A percentile compares a stretch with the other conserved stretches of the same genome.
Evolutionary conservation across 2,888 invertebrate species (phyloP).

Genomic region (Phytoseiulus persimilis): DNA sequence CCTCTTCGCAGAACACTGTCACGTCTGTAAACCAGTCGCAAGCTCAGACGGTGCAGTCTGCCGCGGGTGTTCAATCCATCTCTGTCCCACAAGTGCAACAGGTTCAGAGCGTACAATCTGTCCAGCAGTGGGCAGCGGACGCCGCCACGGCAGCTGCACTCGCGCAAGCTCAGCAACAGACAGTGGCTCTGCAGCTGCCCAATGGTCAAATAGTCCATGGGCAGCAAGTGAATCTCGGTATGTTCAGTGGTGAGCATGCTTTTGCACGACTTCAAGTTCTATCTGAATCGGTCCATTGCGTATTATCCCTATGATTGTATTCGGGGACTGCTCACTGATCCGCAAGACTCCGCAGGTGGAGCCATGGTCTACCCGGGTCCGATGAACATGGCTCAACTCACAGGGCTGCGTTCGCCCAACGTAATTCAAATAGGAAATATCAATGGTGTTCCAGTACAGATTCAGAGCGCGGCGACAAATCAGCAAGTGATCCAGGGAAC

Average conservation of each 20-base stretch:
- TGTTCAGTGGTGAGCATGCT: constrained; percentile 42
- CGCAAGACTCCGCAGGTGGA: neutral
- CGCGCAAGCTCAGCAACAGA: constrained; percentile 42
- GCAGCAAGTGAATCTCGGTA: constrained; percentile 45
- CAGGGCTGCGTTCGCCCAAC: constrained; percentile 45
- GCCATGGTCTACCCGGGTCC: constrained; percentile 22
- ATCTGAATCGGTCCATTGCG: constrained; percentile 42
- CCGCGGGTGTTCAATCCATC: constrained; percentile 35
- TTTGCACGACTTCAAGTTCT: constrained; percentile 45
- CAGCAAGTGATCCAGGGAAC: constrained; percentile 44
- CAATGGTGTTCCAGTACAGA: constrained; percentile 43
- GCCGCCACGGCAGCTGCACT: constrained; percentile 35
- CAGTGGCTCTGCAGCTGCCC: constrained; percentile 46
- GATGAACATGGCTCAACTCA: constrained; percentile 38
- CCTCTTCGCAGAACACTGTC: constrained; percentile 41
- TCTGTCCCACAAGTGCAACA: constrained; percentile 38
- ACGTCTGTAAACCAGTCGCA: constrained; percentile 40
- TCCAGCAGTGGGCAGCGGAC: constrained; percentile 27
- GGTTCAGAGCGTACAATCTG: constrained; percentile 33
- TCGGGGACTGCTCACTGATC: neutral
- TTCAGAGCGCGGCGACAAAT: constrained; percentile 45
- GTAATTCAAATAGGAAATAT: constrained; percentile 45
- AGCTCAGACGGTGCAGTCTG: constrained; percentile 37
- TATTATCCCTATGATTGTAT: neutral
- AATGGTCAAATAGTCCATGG: constrained; percentile 46